phyloP scores from a whole-genome alignment of 2,888 invertebrate genomes.

The Aleiodes leptofemur region DNA sequence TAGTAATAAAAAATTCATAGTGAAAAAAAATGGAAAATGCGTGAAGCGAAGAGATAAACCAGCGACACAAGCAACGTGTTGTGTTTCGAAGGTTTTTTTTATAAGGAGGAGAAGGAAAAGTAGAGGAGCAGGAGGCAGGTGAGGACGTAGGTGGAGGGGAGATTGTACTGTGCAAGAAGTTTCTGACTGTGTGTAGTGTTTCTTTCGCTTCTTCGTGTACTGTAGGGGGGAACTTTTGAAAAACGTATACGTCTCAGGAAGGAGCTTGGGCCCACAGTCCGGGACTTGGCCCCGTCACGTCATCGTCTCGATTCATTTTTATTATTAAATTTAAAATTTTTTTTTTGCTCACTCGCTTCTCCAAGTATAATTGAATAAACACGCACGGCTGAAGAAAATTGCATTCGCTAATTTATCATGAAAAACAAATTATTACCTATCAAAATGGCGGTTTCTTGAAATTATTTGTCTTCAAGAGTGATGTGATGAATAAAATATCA shows the following conservation, averaged over 20 bases:
- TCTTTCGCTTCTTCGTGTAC: constrained; percentile 25
- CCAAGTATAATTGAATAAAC: too few relatives aligned
- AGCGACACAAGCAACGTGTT: background rate
- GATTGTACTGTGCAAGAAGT: background rate
- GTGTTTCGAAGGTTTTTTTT: constrained; percentile 23
- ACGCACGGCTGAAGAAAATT: constrained; percentile 32
- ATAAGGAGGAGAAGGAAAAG: background rate
- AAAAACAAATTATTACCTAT: constrained; percentile 58
- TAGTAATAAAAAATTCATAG: background rate
- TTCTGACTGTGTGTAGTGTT: background rate
- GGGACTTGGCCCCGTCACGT: constrained; percentile 57
- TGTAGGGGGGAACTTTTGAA: constrained; percentile 4
- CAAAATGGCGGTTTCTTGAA: constrained; percentile 68
- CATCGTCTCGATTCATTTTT: constrained; percentile 47
- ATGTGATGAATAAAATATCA: constrained; percentile 47
- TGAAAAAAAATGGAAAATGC: background rate
- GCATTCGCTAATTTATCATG: constrained; percentile 47
- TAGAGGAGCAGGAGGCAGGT: constrained; percentile 8
- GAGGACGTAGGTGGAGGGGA: constrained; percentile 19
- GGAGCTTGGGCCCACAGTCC: constrained; percentile 49
- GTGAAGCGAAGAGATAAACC: constrained; percentile 13
- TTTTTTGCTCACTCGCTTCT: background rate
- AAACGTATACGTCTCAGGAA: constrained; percentile 21
- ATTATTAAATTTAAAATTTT: background rate
- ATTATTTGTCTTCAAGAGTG: constrained; percentile 44